A percentile compares a stretch with the other conserved stretches of the same genome.
phyloP scores from a whole-genome alignment of 2,113 vertebrate genomes.

The Butastur rufipennis region DNA sequence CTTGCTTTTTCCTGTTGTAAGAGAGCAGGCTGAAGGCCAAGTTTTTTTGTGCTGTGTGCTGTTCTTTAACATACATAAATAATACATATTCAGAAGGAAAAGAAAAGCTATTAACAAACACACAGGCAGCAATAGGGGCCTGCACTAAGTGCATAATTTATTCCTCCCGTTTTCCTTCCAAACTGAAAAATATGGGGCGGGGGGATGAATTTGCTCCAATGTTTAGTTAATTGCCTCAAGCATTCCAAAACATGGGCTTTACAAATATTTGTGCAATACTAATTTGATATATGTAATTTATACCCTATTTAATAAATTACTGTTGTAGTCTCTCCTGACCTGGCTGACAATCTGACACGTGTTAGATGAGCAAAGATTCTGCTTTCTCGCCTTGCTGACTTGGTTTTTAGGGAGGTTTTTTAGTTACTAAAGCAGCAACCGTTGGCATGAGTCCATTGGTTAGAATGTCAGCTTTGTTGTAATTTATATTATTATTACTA shows the following conservation, averaged over 20 bases:
- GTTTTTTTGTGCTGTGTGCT: background rate
- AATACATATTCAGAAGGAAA: background rate
- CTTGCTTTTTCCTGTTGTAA: background rate
- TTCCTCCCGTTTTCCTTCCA: background rate
- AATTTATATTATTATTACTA: background rate
- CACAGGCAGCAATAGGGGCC: background rate
- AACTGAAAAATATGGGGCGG: background rate
- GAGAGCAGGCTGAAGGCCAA: background rate
- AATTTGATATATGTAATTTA: background rate
- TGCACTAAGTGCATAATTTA: background rate
- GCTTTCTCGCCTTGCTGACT: background rate
- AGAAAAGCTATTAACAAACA: background rate
- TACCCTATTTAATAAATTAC: background rate
- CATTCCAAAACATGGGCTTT: background rate
- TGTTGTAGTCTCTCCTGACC: background rate
- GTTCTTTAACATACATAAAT: background rate
- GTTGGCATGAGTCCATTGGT: fast-evolving
- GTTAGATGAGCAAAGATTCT: background rate
- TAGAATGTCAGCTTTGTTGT: background rate
- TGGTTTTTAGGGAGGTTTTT: background rate
- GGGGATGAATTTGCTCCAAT: background rate
- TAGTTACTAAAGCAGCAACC: background rate
- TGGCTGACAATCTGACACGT: background rate
- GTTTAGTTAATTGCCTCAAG: background rate
- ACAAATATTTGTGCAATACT: background rate